Percentiles rank a stretch among this genome's conserved stretches.
phyloP scores from a whole-genome alignment of 2,888 invertebrate species.

The Nudaria mundana region DNA sequence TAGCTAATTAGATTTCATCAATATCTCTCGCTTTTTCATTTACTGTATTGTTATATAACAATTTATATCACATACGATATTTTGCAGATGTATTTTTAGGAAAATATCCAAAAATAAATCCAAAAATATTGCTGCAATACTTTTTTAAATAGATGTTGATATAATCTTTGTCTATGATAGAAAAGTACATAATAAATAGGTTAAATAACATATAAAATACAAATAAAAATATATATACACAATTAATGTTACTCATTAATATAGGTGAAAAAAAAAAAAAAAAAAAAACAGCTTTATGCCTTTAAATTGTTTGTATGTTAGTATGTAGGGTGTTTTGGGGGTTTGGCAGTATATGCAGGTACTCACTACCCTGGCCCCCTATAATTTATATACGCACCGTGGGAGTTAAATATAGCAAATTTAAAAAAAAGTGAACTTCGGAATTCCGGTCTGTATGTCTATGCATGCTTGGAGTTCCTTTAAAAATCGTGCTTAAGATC shows the following conservation, averaged over 20 bases:
- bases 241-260: slow-evolving; percentile 73
- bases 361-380: slow-evolving; percentile 56
- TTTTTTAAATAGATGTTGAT: slow-evolving; percentile 70
- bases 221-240: slow-evolving; percentile 82
- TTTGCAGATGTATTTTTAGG: slow-evolving; percentile 41
- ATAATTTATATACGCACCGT: slow-evolving; percentile 69
- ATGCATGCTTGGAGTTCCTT: slow-evolving; percentile 40
- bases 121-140: slow-evolving; percentile 39
- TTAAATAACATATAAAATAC: slow-evolving; percentile 70
- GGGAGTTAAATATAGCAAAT: slow-evolving; percentile 71
- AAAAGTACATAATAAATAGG: slow-evolving; percentile 77
- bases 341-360: slow-evolving; percentile 58
- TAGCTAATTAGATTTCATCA: slow-evolving; percentile 74
- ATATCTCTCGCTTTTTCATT: slow-evolving; percentile 69
- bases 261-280: slow-evolving; percentile 63
- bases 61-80: slow-evolving; percentile 41
- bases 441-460: slow-evolving; percentile 40
- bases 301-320: slow-evolving; percentile 77
- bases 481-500: slow-evolving; percentile 66
- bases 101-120: slow-evolving; percentile 23
- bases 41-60: slow-evolving; percentile 46
- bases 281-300: slow-evolving; percentile 77
- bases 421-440: slow-evolving; percentile 50
- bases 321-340: slow-evolving; percentile 62
- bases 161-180: slow-evolving; percentile 77